Evolutionary conservation across 1,140 invertebrate species (phyloP), one percentile per base, ranked within the genome.

Genomic region (Stenopsyche tienmushanensis): DNA sequence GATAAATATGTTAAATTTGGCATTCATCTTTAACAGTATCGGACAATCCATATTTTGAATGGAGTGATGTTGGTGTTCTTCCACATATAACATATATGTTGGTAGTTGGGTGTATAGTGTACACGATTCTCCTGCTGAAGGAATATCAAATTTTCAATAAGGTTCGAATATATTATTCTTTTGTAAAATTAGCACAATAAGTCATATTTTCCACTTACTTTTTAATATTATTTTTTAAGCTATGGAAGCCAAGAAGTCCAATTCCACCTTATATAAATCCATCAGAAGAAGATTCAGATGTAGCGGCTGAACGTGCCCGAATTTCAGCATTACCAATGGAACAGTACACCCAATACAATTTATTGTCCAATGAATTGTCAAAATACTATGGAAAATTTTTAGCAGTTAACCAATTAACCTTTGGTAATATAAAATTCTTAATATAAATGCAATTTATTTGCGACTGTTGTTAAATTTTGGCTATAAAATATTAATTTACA

Each of bases 401-500:
- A 20, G 92, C 91, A 1, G 91, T 93, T 0, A 83, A 90, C 69
- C 83, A 88, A 70, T 74, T 94, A 0, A 88, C 84, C 72, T 83
- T 93, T 60, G 84, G 78, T 80, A 42, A 42, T 5, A 78, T n/a
- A n/a, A n/a, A n/a, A n/a, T n/a, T n/a, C n/a, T n/a, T n/a, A n/a
- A n/a, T n/a, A n/a, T n/a, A n/a, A 76, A 7, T 58, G 71, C 13
- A 47, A 39, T 7, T 64, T 78, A 13, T 52, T 64, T 0, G 42
- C 65, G 3, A n/a, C n/a, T n/a, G n/a, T n/a, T n/a, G n/a, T n/a
- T n/a, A n/a, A n/a, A n/a, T n/a, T n/a, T n/a, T n/a, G n/a, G n/a
- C n/a, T 39, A 39, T 39, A 39, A 8, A 8, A n/a, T 39, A 8
- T 39, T 44, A 1, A 21, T 59, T 65, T 0, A 39, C 20, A 80